A percentile compares a stretch with the other conserved stretches of the same genome.
These are phyloP conservation scores for Sebastes ruberrimus DNA, from an alignment of 2,797 vertebrate genomes.

Conservation along the genomic window DNA sequence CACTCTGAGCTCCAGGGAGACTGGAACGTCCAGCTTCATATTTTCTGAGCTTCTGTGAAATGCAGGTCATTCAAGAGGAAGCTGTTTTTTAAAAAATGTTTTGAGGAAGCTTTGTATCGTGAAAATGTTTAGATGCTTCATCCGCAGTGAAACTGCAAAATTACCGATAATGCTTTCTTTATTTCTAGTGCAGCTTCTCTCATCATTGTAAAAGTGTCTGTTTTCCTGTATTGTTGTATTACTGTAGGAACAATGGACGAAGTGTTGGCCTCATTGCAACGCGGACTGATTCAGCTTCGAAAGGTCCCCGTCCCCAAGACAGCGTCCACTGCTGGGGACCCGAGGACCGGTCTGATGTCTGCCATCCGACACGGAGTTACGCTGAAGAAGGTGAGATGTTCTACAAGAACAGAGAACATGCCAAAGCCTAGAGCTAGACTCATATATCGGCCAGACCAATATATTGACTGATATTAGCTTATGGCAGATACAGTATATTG, in stretches of 20 bases:
- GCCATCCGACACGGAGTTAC: conserved; percentile 91
- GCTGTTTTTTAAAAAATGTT: neutral
- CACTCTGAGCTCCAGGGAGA: conserved; percentile 28
- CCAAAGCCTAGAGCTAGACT: neutral
- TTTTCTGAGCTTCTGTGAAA: conserved; percentile 12
- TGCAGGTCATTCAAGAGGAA: conserved; percentile 13
- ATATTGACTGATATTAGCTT: neutral
- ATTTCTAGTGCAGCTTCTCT: neutral
- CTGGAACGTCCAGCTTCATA: neutral
- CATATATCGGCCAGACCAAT: neutral
- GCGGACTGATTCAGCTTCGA: conserved; percentile 79
- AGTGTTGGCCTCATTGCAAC: conserved; percentile 91
- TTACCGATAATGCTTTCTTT: neutral
- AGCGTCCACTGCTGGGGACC: conserved; percentile 36
- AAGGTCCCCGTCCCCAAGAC: conserved; percentile 59
- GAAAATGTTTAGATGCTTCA: neutral
- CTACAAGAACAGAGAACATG: neutral
- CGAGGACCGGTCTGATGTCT: conserved; percentile 85
- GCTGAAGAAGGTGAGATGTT: conserved; percentile 84
- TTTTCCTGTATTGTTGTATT: neutral
- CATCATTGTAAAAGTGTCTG: neutral
- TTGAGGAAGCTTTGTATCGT: neutral
- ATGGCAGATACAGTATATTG: neutral
- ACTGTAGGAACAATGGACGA: conserved; percentile 92
- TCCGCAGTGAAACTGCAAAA: neutral